Evolutionary conservation across 2,113 vertebrate species (phyloP).

Genomic region (Plecturocebus donacophilus): DNA sequence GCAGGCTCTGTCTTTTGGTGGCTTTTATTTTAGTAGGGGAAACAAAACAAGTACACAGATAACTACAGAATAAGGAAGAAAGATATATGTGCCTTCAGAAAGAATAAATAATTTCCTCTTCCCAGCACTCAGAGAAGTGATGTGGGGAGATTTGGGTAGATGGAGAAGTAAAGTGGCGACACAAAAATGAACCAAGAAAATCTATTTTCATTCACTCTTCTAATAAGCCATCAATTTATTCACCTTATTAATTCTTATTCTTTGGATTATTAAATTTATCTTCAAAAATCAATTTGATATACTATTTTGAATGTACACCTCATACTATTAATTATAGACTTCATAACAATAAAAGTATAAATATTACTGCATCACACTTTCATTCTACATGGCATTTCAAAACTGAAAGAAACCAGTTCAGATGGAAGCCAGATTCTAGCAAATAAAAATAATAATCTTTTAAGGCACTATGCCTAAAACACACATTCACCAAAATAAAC

Average conservation of each 20-base stretch:
- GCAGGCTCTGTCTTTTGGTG: not conserved
- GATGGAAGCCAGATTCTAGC: not conserved
- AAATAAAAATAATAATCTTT: slow-evolving; percentile 37
- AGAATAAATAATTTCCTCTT: not conserved
- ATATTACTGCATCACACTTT: not conserved
- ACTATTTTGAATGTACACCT: not conserved
- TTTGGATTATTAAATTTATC: not conserved
- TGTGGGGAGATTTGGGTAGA: not conserved
- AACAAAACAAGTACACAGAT: not conserved
- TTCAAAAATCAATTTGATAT: not conserved
- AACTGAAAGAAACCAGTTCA: not conserved
- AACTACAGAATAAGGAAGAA: not conserved
- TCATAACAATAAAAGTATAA: not conserved
- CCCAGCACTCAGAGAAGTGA: not conserved
- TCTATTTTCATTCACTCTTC: not conserved
- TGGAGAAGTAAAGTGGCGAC: not conserved
- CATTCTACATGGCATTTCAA: not conserved
- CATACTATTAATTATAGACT: not conserved
- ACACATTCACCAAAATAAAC: not conserved
- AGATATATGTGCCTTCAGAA: not conserved
- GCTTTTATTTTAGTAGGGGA: not conserved
- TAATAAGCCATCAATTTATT: not conserved
- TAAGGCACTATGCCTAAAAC: not conserved
- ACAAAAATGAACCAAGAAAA: not conserved
- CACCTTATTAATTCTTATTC: not conserved